phyloP scores from a whole-genome alignment of 37 sponge, comb jelly and placozoan genomes.

The Ianthella basta region DNA sequence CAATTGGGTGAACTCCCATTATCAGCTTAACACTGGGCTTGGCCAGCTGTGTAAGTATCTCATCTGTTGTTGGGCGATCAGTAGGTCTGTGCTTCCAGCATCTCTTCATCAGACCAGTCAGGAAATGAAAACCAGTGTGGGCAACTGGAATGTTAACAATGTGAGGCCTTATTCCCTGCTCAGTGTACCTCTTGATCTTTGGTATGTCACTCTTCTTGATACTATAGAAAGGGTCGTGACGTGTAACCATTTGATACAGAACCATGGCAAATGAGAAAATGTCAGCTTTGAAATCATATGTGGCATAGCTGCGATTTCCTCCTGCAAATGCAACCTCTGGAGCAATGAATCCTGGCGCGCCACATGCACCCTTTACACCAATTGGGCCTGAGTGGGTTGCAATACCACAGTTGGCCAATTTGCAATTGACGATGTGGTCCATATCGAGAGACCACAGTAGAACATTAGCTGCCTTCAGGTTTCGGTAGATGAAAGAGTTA shows the following conservation, averaged over 20 bases:
- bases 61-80: constrained; percentile 34
- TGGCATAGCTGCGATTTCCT: background rate
- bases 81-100: constrained; percentile 46
- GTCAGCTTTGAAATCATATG: constrained; percentile 50
- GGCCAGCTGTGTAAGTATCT: constrained; percentile 48
- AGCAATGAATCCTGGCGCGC: constrained; percentile 52
- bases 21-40: constrained; percentile 42
- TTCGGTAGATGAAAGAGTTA: constrained; percentile 39
- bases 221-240: constrained; percentile 34
- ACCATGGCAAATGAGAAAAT: constrained; percentile 60
- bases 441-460: constrained; percentile 57
- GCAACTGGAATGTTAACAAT: constrained; percentile 14
- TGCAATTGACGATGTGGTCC: constrained; percentile 43
- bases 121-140: constrained; percentile 13
- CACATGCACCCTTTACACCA: constrained; percentile 37
- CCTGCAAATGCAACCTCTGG: constrained; percentile 56
- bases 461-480: constrained; percentile 62
- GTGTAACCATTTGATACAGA: constrained; percentile 45
- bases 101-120: constrained; percentile 38
- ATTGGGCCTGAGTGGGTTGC: constrained; percentile 32
- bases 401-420: constrained; percentile 44
- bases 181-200: constrained; percentile 8
- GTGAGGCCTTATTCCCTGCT: constrained; percentile 23
- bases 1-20: constrained; percentile 66
- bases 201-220: constrained; percentile 41